A percentile compares a stretch with the other conserved stretches of the same genome.
Evolutionary conservation across 2,888 invertebrate species (phyloP).

Genomic region (Rugalucina vietnamica): DNA sequence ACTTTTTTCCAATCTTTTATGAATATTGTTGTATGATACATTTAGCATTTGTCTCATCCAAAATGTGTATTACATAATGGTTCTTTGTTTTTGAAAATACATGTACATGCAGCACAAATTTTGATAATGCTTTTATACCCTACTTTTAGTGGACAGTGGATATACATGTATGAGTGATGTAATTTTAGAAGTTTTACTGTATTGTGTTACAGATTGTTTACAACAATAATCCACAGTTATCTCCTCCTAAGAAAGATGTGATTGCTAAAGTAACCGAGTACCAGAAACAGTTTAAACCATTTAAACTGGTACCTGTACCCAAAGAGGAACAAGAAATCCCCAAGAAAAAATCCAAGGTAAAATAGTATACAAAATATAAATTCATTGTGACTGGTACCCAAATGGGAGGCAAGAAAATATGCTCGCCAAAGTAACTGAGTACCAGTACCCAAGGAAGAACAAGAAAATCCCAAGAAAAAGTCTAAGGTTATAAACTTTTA

Average conservation of each 20-base stretch:
- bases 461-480: slow-evolving; percentile 17
- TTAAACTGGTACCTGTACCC: slow-evolving; percentile 60
- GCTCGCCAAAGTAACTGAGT: slow-evolving; percentile 76
- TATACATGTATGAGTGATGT: too few species aligned
- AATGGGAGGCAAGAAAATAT: slow-evolving; percentile 45
- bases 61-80: too few species aligned
- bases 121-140: too few species aligned
- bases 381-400: neutral
- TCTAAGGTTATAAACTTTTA: slow-evolving; percentile 37
- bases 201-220: slow-evolving; percentile 78
- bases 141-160: too few species aligned
- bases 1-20: too few species aligned
- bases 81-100: too few species aligned
- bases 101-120: too few species aligned
- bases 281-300: slow-evolving; percentile 75
- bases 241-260: slow-evolving; percentile 69
- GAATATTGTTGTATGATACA: too few species aligned
- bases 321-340: slow-evolving; percentile 44
- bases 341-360: slow-evolving; percentile 37
- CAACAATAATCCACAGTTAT: slow-evolving; percentile 76
- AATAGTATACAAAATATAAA: too few species aligned
- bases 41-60: too few species aligned
- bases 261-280: slow-evolving; percentile 78
- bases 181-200: too few species aligned
- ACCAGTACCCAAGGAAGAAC: slow-evolving; percentile 63